phyloP scores from a whole-genome alignment of 2,888 invertebrate genomes.

The Phrixothrix hirtus region DNA sequence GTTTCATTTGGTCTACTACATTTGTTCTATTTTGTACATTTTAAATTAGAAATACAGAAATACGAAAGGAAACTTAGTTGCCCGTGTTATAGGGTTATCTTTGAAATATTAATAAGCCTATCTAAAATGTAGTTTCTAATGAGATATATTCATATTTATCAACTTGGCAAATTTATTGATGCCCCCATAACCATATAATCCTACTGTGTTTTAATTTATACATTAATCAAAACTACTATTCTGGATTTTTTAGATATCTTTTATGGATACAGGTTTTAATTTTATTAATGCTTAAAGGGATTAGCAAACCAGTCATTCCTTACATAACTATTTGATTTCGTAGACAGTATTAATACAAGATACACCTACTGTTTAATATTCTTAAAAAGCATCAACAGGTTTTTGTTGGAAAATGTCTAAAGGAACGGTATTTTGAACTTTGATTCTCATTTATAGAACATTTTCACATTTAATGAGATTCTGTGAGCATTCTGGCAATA shows the following conservation, averaged over 20 bases:
- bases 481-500: constrained; percentile 5
- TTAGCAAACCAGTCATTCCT: constrained; percentile 10
- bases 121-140: no score
- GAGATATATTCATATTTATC: constrained; percentile 10
- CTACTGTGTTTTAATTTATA: no score
- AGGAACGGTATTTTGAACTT: constrained; percentile 17
- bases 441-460: background rate
- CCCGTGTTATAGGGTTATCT: constrained; percentile 4
- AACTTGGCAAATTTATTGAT: no score
- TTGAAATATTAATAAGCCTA: no score
- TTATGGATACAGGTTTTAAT: no score
- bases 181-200: no score
- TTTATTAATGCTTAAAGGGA: background rate
- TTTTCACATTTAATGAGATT: constrained; percentile 2
- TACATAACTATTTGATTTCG: constrained; percentile 27
- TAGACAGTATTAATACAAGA: constrained; percentile 19
- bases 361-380: constrained; percentile 27
- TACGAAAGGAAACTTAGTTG: constrained; percentile 11
- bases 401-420: constrained; percentile 3
- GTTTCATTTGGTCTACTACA: constrained; percentile 35
- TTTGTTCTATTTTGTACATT: background rate
- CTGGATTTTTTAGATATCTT: no score
- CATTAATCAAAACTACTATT: no score
- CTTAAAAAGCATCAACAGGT: constrained; percentile 22
- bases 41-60: constrained; percentile 9